Evolutionary conservation across 2,797 vertebrate species (phyloP), one percentile per base, ranked within the genome.

Genomic region (Pangasius mekongensis): DNA sequence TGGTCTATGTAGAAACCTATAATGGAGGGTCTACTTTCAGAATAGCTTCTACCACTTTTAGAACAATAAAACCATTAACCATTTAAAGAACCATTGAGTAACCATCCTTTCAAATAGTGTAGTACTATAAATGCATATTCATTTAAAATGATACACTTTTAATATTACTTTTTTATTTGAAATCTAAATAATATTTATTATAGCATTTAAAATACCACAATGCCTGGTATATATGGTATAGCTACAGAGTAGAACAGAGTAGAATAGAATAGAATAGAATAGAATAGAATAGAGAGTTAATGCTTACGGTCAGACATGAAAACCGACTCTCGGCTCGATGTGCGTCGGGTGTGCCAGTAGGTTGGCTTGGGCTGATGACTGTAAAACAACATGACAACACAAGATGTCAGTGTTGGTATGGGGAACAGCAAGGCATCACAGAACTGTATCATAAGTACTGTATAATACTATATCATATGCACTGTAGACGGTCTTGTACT

Each of bases 351-450:
- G 90, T 93, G 89, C 95, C 96, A 96, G 89, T 94, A 95, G 87
- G 94, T 94, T 0, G 93, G 95, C 92, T 96, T 96, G 13, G 94
- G 94, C 85, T 93, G 91, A 81, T 95, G 95, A 92, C 96, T 96
- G 94, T 90, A 43, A 91, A 87, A 91, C 84, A 93, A 81, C 71
- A 43, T 76, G 52, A 88, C 27, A 90, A 89, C 91, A 91, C 89
- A 89, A 91, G 90, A 91, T 88, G 90, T 91, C 91, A 92, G 86
- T 92, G 86, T 92, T 83, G 84, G 24, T 52, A 47, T 83, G 30
- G 6, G 52, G 86, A 47, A 84, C 54, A 62, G 24, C 33, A 20
- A 66, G 10, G 49, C 56, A 58, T 58, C 30, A 39, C 58, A 74
- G 52, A 24, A 60, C 74, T 82, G 49, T 43, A 52, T 14, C 0